These are phyloP conservation scores for Campoplex capitator DNA, from an alignment of 2,888 invertebrate genomes.

Conservation along the genomic window DNA sequence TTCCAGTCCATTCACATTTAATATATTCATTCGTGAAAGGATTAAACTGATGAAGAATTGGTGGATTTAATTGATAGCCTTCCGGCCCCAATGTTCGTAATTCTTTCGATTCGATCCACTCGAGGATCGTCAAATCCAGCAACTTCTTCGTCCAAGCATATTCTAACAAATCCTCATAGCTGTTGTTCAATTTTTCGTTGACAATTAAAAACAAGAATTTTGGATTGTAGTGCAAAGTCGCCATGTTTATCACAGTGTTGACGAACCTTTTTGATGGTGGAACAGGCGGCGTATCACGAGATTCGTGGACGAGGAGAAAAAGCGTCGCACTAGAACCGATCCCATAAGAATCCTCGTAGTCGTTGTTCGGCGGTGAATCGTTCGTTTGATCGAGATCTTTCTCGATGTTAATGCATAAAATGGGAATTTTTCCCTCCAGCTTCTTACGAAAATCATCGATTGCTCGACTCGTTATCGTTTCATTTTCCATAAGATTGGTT, in stretches of 20 bases:
- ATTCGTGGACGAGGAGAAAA: constrained; percentile 25
- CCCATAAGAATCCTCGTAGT: neutral
- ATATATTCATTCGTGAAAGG: constrained; percentile 62
- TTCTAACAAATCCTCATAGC: constrained; percentile 50
- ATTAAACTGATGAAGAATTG: constrained; percentile 64
- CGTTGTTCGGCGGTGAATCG: neutral
- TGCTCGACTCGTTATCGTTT: neutral
- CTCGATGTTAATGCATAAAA: constrained; percentile 8
- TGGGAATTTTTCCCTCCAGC: neutral
- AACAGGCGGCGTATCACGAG: neutral
- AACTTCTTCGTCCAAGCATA: constrained; percentile 63
- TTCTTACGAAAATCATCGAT: constrained; percentile 16
- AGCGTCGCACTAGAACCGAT: constrained; percentile 8
- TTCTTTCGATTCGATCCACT: constrained; percentile 27
- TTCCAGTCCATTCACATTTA: constrained; percentile 22
- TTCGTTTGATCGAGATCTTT: neutral
- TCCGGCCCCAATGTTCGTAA: neutral
- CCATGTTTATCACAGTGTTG: constrained; percentile 37
- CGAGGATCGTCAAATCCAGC: constrained; percentile 63
- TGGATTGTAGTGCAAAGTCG: constrained; percentile 24
- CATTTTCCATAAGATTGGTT: constrained; percentile 4
- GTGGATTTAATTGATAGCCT: neutral
- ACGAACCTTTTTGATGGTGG: neutral
- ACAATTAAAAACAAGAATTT: constrained; percentile 49
- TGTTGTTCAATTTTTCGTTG: neutral